phyloP scores from a whole-genome alignment of 1,140 invertebrate species.

The Zaprionus davidi region DNA sequence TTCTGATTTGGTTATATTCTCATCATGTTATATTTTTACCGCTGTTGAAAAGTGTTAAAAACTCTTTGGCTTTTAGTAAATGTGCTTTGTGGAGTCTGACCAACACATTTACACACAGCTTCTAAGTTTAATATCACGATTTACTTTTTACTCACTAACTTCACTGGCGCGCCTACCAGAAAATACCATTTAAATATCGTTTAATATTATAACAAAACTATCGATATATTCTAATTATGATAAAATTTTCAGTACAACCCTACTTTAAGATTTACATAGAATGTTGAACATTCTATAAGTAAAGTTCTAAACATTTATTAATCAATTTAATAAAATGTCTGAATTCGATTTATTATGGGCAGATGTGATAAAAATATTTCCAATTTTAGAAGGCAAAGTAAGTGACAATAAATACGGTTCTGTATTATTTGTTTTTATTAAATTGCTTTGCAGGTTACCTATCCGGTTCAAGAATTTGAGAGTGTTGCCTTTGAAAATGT shows the following conservation, averaged over 20 bases:
- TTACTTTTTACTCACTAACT: too few relatives aligned
- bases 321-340: not conserved
- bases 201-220: too few relatives aligned
- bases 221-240: not conserved
- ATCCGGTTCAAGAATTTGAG: conserved; percentile 28
- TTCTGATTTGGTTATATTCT: too few relatives aligned
- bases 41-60: too few relatives aligned
- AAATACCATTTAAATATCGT: too few relatives aligned
- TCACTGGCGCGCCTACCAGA: too few relatives aligned
- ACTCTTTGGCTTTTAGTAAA: too few relatives aligned
- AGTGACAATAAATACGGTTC: not conserved
- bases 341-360: conserved; percentile 42
- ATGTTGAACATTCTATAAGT: conserved; percentile 1
- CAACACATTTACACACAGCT: too few relatives aligned
- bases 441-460: conserved; percentile 21
- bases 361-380: conserved; percentile 64
- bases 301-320: not conserved
- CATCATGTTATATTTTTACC: too few relatives aligned
- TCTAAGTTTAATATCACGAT: too few relatives aligned
- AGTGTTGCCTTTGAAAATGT: conserved; percentile 54
- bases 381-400: conserved; percentile 60
- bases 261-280: not conserved
- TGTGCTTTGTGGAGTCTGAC: too few relatives aligned
- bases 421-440: not conserved
- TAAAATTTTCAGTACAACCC: not conserved